Evolutionary conservation across 2,797 vertebrate species (phyloP).

Genomic region (Premnoplex brunnescens): DNA sequence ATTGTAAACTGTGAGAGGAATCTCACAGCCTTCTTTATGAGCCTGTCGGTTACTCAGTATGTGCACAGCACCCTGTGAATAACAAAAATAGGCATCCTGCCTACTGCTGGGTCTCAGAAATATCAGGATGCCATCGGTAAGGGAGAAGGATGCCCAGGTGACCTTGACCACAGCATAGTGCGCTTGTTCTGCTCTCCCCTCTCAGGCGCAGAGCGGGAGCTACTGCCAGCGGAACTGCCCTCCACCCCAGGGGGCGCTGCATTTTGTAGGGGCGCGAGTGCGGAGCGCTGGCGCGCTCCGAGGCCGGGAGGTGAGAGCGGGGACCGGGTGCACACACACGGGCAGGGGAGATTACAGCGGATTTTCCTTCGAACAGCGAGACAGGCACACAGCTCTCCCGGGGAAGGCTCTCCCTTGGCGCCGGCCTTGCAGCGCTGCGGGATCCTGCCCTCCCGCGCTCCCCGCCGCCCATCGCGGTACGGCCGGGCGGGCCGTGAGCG

Average conservation of each 20-base stretch:
- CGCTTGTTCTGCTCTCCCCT: neutral
- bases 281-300: neutral
- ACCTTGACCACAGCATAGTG: neutral
- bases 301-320: neutral
- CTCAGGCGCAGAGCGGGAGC: neutral
- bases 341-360: neutral
- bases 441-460: neutral
- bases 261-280: neutral
- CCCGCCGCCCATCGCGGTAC: neutral
- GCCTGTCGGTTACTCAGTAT: neutral
- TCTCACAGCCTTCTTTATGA: neutral
- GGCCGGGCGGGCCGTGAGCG: neutral
- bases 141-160: neutral
- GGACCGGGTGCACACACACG: neutral
- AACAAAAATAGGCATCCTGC: slow-evolving; percentile 19
- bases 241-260: neutral
- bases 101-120: neutral
- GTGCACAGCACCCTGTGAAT: neutral
- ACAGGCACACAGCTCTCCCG: neutral
- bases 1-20: neutral
- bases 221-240: neutral
- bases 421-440: neutral
- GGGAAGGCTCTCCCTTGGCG: neutral
- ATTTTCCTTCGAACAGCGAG: neutral
- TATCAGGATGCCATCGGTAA: neutral